A percentile compares a stretch with the other conserved stretches of the same genome.
Conservation (phyloP, 2,797 vertebrate genomes). For the Scomberomorus guttatus region DNA sequence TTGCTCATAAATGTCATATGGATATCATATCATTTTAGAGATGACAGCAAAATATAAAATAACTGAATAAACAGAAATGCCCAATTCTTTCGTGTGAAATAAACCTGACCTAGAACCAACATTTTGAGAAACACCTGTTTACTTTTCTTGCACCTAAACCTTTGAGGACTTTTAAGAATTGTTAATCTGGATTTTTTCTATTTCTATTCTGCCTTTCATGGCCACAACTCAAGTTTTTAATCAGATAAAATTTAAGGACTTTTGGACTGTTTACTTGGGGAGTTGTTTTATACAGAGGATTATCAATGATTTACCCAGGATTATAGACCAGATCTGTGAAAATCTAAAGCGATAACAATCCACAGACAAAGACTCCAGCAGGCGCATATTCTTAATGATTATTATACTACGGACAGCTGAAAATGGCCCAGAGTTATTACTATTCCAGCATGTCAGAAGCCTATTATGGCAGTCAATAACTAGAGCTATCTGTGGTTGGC, state of each 20-base stretch:
- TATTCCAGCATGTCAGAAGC: conserved; percentile 52
- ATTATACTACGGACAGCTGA: conserved; percentile 56
- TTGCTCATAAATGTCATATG: conserved; percentile 18
- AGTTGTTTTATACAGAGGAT: conserved; percentile 58
- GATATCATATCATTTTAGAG: not conserved
- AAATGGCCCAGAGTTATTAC: conserved; percentile 55
- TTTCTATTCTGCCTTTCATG: conserved; percentile 5
- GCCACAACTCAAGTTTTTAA: conserved; percentile 40
- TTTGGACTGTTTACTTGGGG: conserved; percentile 34
- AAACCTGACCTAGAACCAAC: not conserved
- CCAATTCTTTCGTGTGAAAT: not conserved
- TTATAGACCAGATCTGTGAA: conserved; percentile 62
- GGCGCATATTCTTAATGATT: conserved; percentile 55
- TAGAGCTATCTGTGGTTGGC: conserved; percentile 55
- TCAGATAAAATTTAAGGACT: conserved; percentile 49
- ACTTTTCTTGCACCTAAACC: not conserved
- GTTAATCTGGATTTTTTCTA: conserved; percentile 34
- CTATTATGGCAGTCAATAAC: conserved; percentile 71
- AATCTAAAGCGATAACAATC: conserved; percentile 62
- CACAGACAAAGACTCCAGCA: conserved; percentile 48
- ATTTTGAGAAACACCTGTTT: not conserved
- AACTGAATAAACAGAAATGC: not conserved
- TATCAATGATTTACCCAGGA: conserved; percentile 61
- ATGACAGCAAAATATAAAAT: not conserved
- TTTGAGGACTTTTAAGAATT: not conserved